These are phyloP conservation scores for Rhea pennata DNA, from an alignment of 2,113 vertebrate species.

Conservation along the genomic window DNA sequence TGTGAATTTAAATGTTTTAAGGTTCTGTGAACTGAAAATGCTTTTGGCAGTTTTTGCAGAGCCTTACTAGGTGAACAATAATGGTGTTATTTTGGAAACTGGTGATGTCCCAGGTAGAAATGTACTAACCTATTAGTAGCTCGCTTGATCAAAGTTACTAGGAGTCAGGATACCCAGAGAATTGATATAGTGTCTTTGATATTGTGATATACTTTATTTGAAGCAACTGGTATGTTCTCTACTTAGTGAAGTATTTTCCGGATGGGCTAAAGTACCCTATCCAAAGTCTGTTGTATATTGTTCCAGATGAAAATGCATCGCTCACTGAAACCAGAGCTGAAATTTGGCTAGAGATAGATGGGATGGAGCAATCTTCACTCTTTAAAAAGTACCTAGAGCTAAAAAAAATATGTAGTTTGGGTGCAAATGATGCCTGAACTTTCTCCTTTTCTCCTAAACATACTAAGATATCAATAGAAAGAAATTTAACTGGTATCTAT, in stretches of 20 bases:
- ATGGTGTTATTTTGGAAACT: neutral
- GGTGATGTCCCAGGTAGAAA: rapidly evolving
- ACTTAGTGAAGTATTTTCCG: neutral
- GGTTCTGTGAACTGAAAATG: neutral
- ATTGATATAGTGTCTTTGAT: neutral
- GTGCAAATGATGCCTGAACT: neutral
- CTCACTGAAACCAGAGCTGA: neutral
- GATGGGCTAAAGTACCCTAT: neutral
- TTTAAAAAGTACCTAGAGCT: neutral
- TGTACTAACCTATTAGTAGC: neutral
- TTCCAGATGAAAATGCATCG: neutral
- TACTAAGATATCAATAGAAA: neutral
- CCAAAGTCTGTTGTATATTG: neutral
- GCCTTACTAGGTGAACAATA: neutral
- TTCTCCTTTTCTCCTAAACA: neutral
- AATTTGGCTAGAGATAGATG: neutral
- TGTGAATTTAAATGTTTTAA: neutral
- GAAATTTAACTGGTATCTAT: neutral
- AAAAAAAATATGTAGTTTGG: neutral
- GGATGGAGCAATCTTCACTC: neutral
- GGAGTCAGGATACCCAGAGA: neutral
- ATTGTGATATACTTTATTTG: neutral
- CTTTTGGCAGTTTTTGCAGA: neutral
- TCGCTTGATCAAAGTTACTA: neutral
- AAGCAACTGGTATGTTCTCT: neutral